phyloP scores from a whole-genome alignment of 2,113 vertebrate species.

The Gasterosteus aculeatus region DNA sequence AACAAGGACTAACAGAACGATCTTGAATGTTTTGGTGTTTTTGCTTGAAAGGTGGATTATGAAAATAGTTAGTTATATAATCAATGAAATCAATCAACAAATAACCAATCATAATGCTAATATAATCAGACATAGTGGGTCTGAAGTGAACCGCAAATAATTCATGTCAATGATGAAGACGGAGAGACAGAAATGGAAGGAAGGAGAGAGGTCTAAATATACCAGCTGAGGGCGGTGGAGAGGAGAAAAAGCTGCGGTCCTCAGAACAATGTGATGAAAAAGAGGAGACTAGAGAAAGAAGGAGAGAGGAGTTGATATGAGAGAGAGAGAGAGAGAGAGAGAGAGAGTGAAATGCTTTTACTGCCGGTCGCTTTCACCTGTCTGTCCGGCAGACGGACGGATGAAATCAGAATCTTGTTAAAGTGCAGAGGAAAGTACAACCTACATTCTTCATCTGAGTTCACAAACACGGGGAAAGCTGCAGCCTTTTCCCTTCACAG shows the following conservation, averaged over 20 bases:
- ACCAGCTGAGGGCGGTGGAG: conserved; percentile 53
- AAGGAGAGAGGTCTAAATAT: conserved; percentile 48
- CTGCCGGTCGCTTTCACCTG: conserved; percentile 62
- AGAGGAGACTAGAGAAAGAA: conserved; percentile 15
- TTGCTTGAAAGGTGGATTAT: neutral
- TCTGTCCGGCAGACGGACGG: conserved; percentile 61
- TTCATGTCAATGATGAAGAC: neutral
- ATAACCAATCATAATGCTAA: neutral
- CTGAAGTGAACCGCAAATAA: neutral
- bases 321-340: conserved; percentile 1
- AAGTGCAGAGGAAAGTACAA: conserved; percentile 42
- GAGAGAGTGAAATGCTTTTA: conserved; percentile 58
- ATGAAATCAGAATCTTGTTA: conserved; percentile 58
- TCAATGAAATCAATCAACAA: neutral
- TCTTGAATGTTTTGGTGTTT: neutral
- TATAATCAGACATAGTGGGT: neutral
- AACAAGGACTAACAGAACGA: neutral
- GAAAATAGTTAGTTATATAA: neutral
- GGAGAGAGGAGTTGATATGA: neutral
- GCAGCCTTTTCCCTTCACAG: neutral
- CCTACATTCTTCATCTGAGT: conserved; percentile 32
- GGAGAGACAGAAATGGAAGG: conserved; percentile 14
- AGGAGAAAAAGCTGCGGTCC: conserved; percentile 33
- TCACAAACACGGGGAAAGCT: conserved; percentile 25
- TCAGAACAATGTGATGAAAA: conserved; percentile 59